phyloP scores from a whole-genome alignment of 2,113 vertebrate species.

The Gallinago undulata region DNA sequence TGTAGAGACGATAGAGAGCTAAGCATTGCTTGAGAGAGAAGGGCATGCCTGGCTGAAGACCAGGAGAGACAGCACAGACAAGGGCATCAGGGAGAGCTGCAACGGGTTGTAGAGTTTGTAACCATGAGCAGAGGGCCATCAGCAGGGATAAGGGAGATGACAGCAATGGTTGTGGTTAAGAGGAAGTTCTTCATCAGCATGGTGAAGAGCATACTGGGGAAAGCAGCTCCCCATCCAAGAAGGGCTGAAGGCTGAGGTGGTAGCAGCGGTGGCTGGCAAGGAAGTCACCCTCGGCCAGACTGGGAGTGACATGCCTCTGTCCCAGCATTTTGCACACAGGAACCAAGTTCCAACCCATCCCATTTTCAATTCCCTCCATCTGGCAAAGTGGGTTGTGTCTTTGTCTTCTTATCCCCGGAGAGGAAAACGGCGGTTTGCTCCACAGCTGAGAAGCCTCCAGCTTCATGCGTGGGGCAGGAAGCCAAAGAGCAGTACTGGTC shows the following conservation, averaged over 20 bases:
- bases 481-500: neutral
- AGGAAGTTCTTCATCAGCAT: neutral
- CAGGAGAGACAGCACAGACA: neutral
- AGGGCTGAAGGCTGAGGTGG: neutral
- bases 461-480: neutral
- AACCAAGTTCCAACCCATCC: neutral
- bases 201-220: neutral
- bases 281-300: neutral
- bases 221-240: neutral
- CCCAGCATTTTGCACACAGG: neutral
- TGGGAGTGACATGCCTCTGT: neutral
- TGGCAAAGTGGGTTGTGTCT: neutral
- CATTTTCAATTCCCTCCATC: neutral
- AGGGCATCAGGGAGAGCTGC: neutral
- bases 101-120: neutral
- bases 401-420: neutral
- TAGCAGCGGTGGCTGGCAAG: neutral
- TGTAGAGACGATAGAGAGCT: neutral
- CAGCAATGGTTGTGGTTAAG: neutral
- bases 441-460: neutral
- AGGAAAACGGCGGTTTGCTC: neutral
- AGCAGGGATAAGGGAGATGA: accelerated
- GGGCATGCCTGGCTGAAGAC: neutral
- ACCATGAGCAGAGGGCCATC: neutral
- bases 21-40: neutral